Conservation (phyloP, 2,888 invertebrate genomes). For the Leucophora obtusa region DNA sequence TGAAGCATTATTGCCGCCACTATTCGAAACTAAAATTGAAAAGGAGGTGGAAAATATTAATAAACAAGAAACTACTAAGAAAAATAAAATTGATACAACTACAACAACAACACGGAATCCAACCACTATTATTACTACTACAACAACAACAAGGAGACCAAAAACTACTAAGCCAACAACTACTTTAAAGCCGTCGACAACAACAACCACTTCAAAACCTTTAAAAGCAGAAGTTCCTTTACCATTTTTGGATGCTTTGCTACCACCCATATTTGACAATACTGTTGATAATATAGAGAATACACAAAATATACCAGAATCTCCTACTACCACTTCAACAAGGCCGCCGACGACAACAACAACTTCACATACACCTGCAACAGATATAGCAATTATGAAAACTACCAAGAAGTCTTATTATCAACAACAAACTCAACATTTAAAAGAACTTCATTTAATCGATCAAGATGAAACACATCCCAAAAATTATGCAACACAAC, state of each 20-base stretch:
- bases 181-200: neutral
- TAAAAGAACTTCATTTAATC: neutral
- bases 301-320: neutral
- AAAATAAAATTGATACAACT: slow-evolving; percentile 9
- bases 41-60: slow-evolving; percentile 18
- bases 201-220: slow-evolving; percentile 21
- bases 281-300: neutral
- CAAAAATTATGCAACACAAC: slow-evolving; percentile 11
- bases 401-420: slow-evolving; percentile 26
- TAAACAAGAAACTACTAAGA: slow-evolving; percentile 13
- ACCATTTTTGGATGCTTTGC: slow-evolving; percentile 27
- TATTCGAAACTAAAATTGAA: slow-evolving; percentile 42
- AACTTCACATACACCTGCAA: slow-evolving; percentile 39
- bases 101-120: slow-evolving; percentile 26
- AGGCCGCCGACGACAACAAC: neutral
- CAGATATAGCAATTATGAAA: neutral
- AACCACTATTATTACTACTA: neutral
- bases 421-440: slow-evolving; percentile 36
- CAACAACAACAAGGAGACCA: slow-evolving; percentile 1
- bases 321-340: neutral
- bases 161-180: neutral
- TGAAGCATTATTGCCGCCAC: slow-evolving; percentile 56
- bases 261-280: slow-evolving; percentile 27
- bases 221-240: slow-evolving; percentile 12
- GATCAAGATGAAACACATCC: neutral